Evolutionary conservation across 2,888 invertebrate species (phyloP).

Genomic region (Andrena bucephala): DNA sequence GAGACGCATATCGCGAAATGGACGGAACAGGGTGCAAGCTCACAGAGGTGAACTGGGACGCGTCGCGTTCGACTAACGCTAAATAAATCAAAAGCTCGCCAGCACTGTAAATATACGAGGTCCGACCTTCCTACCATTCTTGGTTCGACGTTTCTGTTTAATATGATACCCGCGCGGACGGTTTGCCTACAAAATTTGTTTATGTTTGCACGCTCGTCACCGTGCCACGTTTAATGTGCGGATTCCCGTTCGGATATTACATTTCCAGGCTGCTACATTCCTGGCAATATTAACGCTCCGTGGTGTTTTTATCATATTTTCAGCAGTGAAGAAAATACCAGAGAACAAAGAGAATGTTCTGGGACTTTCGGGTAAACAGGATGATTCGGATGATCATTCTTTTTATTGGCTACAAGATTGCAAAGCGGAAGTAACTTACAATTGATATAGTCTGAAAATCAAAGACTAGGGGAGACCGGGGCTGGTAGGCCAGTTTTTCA

Average conservation of each 20-base stretch:
- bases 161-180: background rate
- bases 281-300: background rate
- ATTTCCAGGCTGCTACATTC: background rate
- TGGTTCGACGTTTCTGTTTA: constrained; percentile 21
- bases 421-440: too few relatives aligned
- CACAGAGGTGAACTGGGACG: constrained; percentile 22
- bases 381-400: too few relatives aligned
- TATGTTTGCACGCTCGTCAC: constrained; percentile 8
- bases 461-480: too few relatives aligned
- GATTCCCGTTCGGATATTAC: background rate
- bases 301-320: too few relatives aligned
- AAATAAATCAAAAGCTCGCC: constrained; percentile 47
- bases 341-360: background rate
- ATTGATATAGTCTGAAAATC: too few relatives aligned
- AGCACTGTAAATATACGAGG: constrained; percentile 33
- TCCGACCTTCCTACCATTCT: background rate
- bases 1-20: constrained; percentile 28
- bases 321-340: too few relatives aligned
- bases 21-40: background rate
- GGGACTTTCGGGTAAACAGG: too few relatives aligned
- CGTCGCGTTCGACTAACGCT: constrained; percentile 38
- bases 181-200: constrained; percentile 22
- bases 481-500: too few relatives aligned
- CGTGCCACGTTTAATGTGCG: constrained; percentile 7
- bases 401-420: too few relatives aligned